Evolutionary conservation across 2,888 invertebrate species (phyloP).

Genomic region (Pyrrhosoma nymphula): DNA sequence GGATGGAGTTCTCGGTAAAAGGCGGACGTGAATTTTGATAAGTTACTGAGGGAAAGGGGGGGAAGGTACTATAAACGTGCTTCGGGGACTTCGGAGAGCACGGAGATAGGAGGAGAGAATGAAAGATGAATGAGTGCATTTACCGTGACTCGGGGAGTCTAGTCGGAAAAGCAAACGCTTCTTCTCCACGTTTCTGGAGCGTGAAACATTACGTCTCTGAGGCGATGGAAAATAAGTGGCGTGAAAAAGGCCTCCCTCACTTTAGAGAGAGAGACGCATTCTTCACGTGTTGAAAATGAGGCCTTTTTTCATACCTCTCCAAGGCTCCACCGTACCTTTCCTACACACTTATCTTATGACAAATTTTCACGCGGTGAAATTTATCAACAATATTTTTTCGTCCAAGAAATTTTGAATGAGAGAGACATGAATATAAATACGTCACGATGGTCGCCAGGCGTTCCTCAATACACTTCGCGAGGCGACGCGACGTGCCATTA

Average conservation of each 20-base stretch:
- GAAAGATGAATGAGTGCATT: constrained; percentile 22
- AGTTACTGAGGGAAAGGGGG: not conserved
- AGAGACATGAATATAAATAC: too few species aligned
- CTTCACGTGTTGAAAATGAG: not conserved
- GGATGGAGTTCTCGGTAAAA: not conserved
- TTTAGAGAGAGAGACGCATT: not conserved
- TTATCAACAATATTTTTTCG: too few species aligned
- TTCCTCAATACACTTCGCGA: too few species aligned
- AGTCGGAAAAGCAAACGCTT: not conserved
- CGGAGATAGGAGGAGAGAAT: not conserved
- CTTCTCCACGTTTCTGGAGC: constrained; percentile 31
- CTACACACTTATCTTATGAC: too few species aligned
- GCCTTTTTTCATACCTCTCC: not conserved
- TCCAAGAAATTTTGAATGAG: too few species aligned
- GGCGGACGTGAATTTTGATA: not conserved
- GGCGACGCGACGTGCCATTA: too few species aligned
- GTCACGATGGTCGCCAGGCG: too few species aligned
- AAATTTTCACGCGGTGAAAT: too few species aligned
- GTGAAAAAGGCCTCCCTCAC: not conserved
- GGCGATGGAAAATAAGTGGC: not conserved
- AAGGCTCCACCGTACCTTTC: too few species aligned
- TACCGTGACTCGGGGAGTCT: not conserved
- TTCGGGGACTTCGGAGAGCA: not conserved
- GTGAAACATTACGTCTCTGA: constrained; percentile 6
- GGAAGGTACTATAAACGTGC: not conserved